Conservation (phyloP, 1,140 invertebrate genomes). For the Lysiphlebus fabarum region DNA sequence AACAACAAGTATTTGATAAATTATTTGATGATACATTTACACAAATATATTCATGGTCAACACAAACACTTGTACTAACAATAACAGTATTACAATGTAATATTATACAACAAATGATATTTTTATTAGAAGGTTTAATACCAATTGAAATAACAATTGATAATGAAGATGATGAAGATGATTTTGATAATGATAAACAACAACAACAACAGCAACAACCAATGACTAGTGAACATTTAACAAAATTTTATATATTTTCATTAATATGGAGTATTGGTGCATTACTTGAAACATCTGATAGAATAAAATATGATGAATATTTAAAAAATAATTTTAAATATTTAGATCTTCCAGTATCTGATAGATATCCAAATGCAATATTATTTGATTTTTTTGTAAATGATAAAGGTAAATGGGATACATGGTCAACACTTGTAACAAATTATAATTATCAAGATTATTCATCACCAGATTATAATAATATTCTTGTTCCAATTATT, state of each 20-base stretch:
- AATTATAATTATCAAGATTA: conserved; percentile 86
- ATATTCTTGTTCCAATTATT: conserved; percentile 88
- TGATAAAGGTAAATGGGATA: conserved; percentile 81
- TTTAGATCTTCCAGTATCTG: conserved; percentile 69
- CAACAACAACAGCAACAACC: conserved; percentile 40
- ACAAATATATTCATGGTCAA: conserved; percentile 74
- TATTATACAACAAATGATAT: conserved; percentile 77
- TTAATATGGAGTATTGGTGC: conserved; percentile 89
- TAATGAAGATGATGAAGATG: conserved; percentile 57
- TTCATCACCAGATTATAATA: conserved; percentile 82
- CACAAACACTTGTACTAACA: conserved; percentile 76
- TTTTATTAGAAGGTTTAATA: conserved; percentile 81
- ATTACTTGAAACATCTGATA: conserved; percentile 81
- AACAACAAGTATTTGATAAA: conserved; percentile 71
- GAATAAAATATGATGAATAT: conserved; percentile 76
- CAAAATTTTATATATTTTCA: conserved; percentile 78
- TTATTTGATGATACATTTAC: conserved; percentile 81
- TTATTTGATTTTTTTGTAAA: conserved; percentile 90
- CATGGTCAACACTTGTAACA: conserved; percentile 81
- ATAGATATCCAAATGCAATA: conserved; percentile 62
- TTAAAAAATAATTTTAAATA: conserved; percentile 65
- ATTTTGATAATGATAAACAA: conserved; percentile 51
- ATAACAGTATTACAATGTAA: conserved; percentile 91
- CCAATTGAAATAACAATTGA: conserved; percentile 65
- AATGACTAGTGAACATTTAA: conserved; percentile 68